Conservation (phyloP, 35 echinoderm and acorn worm species). For the Ptychodera flava region DNA sequence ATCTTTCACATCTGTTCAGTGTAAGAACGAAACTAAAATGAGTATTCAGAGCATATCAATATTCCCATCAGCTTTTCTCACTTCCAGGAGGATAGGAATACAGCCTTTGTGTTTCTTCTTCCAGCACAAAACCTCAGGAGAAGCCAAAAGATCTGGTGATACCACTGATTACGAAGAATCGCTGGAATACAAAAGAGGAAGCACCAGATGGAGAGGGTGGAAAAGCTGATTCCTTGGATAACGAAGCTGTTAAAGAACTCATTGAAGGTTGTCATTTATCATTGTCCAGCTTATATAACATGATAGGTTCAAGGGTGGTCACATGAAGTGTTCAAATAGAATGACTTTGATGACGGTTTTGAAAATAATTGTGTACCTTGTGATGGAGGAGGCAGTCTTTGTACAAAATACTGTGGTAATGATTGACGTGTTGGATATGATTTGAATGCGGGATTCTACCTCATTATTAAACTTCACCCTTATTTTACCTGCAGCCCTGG, state of each 20-base stretch:
- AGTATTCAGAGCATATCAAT: too few relatives aligned
- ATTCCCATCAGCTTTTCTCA: too few relatives aligned
- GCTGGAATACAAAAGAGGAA: conserved; percentile 14
- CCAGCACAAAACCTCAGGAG: conserved; percentile 51
- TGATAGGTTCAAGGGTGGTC: not conserved
- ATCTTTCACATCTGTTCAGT: too few relatives aligned
- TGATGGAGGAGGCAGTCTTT: not conserved
- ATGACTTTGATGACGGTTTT: not conserved
- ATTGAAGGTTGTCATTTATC: conserved; percentile 36
- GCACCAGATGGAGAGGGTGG: not conserved
- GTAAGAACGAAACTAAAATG: too few relatives aligned
- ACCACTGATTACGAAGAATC: conserved; percentile 50
- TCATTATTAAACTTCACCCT: not conserved
- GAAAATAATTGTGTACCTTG: not conserved
- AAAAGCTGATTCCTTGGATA: conserved; percentile 17
- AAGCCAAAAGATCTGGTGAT: conserved; percentile 50
- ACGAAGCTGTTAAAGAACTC: conserved; percentile 68
- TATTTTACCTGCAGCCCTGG: not conserved
- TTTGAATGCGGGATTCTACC: not conserved
- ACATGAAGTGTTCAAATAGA: not conserved
- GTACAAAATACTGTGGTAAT: not conserved
- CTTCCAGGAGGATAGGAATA: too few relatives aligned
- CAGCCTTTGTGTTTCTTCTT: too few relatives aligned
- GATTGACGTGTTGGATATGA: not conserved
- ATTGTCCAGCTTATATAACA: not conserved